Conservation (phyloP, 2,113 vertebrate genomes). For the Budorcas taxicolor region DNA sequence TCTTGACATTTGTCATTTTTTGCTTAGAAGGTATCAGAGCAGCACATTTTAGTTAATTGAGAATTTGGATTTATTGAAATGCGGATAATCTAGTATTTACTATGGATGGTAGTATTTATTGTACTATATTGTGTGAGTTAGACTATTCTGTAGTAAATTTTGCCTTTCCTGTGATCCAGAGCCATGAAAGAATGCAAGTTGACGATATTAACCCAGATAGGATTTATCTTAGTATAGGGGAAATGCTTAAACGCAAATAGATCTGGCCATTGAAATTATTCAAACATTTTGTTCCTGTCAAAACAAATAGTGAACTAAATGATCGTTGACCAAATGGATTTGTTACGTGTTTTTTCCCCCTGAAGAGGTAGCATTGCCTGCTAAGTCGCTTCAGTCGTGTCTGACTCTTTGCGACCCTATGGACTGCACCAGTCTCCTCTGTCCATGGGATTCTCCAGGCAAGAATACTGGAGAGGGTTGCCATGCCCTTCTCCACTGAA, state of each 20-base stretch:
- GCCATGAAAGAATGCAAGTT: slow-evolving; percentile 1
- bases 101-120: not conserved
- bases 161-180: not conserved
- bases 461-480: not conserved
- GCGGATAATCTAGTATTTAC: not conserved
- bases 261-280: slow-evolving; percentile 29
- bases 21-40: not conserved
- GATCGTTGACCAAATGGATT: slow-evolving; percentile 6
- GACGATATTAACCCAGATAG: slow-evolving; percentile 14
- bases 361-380: not conserved
- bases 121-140: not conserved
- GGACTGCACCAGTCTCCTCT: not conserved
- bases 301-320: slow-evolving; percentile 13
- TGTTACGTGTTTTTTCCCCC: not conserved
- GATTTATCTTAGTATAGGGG: not conserved
- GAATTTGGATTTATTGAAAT: slow-evolving; percentile 3
- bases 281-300: slow-evolving; percentile 5
- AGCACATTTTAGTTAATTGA: slow-evolving; percentile 35
- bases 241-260: not conserved
- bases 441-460: not conserved
- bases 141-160: not conserved
- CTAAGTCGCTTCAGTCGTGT: not conserved
- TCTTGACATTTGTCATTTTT: slow-evolving; percentile 32
- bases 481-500: not conserved
- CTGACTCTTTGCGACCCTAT: not conserved